Conservation (phyloP, 2,888 invertebrate genomes). For the Muschampia plurimacula region DNA sequence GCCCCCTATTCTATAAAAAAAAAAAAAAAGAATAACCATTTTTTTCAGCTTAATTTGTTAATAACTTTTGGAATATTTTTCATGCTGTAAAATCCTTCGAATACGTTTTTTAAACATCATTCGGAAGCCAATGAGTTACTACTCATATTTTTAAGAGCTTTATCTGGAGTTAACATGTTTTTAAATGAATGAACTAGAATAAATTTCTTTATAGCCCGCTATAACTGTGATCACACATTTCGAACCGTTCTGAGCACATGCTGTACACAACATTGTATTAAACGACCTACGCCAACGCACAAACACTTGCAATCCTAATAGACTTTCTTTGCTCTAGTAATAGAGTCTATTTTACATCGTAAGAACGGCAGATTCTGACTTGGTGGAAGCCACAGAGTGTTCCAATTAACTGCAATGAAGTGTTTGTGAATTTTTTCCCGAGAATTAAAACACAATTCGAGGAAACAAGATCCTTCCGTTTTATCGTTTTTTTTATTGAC, state of each 20-base stretch:
- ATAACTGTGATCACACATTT: constrained; percentile 45
- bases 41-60: no score
- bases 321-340: constrained; percentile 31
- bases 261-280: constrained; percentile 52
- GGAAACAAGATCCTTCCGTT: constrained; percentile 39
- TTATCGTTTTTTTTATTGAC: constrained; percentile 38
- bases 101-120: no score
- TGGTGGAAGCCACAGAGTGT: constrained; percentile 29
- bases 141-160: no score
- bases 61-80: no score
- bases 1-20: no score
- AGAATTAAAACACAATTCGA: constrained; percentile 44
- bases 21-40: no score
- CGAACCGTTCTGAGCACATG: constrained; percentile 60
- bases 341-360: constrained; percentile 20
- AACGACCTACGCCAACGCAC: constrained; percentile 52
- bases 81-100: no score
- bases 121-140: no score
- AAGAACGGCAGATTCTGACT: neutral
- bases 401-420: constrained; percentile 63
- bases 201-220: constrained; percentile 42
- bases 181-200: neutral
- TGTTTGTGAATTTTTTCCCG: constrained; percentile 49
- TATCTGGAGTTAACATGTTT: no score
- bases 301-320: constrained; percentile 31